Base-by-base conservation (phyloP, 2,797 vertebrate genomes). In the Nyctalus aviator region DNA sequence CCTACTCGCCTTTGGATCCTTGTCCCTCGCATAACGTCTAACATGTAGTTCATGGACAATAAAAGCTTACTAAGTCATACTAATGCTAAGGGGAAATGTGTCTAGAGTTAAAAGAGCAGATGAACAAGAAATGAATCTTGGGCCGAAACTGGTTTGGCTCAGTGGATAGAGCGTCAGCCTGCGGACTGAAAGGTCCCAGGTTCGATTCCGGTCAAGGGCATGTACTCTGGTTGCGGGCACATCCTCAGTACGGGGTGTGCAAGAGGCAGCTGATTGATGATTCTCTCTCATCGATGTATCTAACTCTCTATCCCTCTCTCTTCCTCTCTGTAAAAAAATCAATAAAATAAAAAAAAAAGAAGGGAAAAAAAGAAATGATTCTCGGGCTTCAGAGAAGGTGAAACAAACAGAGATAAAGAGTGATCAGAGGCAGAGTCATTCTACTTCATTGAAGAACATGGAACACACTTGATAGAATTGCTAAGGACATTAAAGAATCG, bases 51-150 rank as follows among this genome's bases (percentile, higher is more conserved):
- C 21, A 17, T 32, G 50, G 59, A 50, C 20, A 41, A 66, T 41
- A 41, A 84, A 92, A 66, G 59, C 68, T 91, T 86, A 77, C 27
- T 46, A 84, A 88, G 69, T 81, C 32, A 13, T 57, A 46, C 53
- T 81, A 69, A 62, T 9, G 46, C 71, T 89, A 15, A 75, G 17
- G n/a, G 69, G 78, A 88, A 88, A 68, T 37, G 64, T 73, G 8
- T 10, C 35, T 20, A n/a, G 23, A 88, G 9, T 81, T 53, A 73
- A 84, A 77, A 84, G 48, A 85, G 21, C 14, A 66, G 64, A 53
- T 37, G 77, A 86, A 46, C 5, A 84, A 93, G 83, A 55, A 85
- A 81, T 37, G 15, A 86, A 78, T 59, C 11, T 55, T 46, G 41
- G 25, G 37, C 37, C 37, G 37, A 41, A 41, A 41, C 37, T 41